Base-by-base conservation (phyloP, 1,140 invertebrate genomes). In the Drosophila varians region DNA sequence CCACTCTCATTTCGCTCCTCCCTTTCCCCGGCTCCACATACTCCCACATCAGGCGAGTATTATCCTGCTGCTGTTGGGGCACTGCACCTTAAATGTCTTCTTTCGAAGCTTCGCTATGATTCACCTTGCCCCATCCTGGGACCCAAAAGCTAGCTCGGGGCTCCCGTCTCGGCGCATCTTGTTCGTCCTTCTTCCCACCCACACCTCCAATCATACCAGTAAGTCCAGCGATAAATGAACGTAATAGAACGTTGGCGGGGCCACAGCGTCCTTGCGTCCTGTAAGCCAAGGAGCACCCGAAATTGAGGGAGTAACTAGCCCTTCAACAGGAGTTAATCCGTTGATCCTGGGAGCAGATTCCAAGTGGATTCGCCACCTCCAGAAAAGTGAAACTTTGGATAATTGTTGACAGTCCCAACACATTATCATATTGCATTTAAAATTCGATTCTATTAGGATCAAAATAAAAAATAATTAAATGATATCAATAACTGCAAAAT, bases 61-160 rank as follows among this genome's bases (percentile, higher is more conserved):
- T 82, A 77, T 51, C 68, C 60, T 72, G 51, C 18, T 14, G 28
- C 40, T 28, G 9, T 31, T 74, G 11, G 28, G 28, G 25, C 52
- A 46, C 40, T 62, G 52, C 25, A 51, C 31, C 49, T 56, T 38
- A 36, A 74, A 78, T 66, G 62, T 64, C 78, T 74, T 78, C 69
- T 54, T 62, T 83, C 62, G 58, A 51, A 54, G 54, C 62, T 52
- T 38, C 18, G 43, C 78, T 83, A 62, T 82, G 78, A 78, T 71
- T 84, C 74, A 78, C 62, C 52, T 47, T 28, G 23, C 45, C 25
- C 40, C 18, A 6, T 3, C 12, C 19, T 31, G 28, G 8, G 28
- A 4, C 19, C 8, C 19, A 12, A 26, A 9, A 31, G 9, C 28
- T 9, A 4, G 28, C n/a, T 31, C 28, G n/a, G 28, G 9, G 11